Base-by-base conservation (phyloP, 2,888 invertebrate genomes). In the Unio pictorum region DNA sequence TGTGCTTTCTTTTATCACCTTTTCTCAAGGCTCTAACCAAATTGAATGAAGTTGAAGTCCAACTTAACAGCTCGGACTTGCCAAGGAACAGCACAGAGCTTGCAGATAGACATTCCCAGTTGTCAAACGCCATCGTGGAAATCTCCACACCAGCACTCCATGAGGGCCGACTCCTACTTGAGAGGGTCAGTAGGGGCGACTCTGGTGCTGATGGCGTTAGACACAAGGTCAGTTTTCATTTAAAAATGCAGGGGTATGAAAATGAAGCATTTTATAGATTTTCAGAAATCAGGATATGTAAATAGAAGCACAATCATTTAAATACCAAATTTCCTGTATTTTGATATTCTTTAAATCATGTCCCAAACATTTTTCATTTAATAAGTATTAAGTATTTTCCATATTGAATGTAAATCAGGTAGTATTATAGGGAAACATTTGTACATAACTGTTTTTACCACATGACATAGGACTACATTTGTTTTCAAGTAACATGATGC, bases 41-140 rank as follows among this genome's bases (percentile, higher is more conserved):
- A 86, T 89, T 95, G 80, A 94, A 94, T 86, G 94, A 95, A 87
- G 91, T 95, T 54, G 95, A 95, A 91, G 92, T 93, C 78, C 94
- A 95, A 87, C 86, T 95, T 75, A 93, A 93, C 63, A 93, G 92
- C 63, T 92, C 92, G 62, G 93, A 94, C 82, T 89, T 94, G 85
- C 92, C 93, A 55, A 90, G 92, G 62, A 93, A 93, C 73, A 93
- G 94, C n/a, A 90, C 93, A 3, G 93, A 93, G 86, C 91, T 94
- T 74, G 93, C 93, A 67, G 93, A 93, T 83, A 91, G 94, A 73
- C 94, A 94, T 87, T 91, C 93, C 55, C 93, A 93, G 79, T 92
- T 94, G 74, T 91, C 93, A 55, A 91, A 92, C 75, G 92, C 94
- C 78, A 92, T 95, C 76, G 93, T 86, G 83, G 93, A 93, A 75